phyloP scores from a whole-genome alignment of 2,797 vertebrate genomes.

The Sebastes vulpes region DNA sequence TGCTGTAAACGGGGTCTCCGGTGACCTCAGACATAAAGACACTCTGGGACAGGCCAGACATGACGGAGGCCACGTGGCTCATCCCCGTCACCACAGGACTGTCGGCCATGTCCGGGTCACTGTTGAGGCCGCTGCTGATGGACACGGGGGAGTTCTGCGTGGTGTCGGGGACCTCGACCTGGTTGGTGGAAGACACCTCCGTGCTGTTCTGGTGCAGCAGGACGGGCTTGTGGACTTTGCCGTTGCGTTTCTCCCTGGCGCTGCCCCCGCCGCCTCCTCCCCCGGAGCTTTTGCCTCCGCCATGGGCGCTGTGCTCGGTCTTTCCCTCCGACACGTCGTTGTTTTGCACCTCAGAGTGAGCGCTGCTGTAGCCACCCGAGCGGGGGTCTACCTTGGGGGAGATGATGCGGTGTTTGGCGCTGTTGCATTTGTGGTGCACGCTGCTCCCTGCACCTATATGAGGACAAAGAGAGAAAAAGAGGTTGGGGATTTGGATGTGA shows the following conservation, averaged over 20 bases:
- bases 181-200: conserved; percentile 98
- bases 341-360: conserved; percentile 97
- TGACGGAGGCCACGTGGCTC: conserved; percentile 96
- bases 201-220: conserved; percentile 98
- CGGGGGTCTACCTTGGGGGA: conserved; percentile 98
- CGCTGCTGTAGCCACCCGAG: conserved; percentile 90
- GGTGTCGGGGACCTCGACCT: conserved; percentile 98
- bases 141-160: conserved; percentile 99
- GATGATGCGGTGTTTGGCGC: conserved; percentile 99
- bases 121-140: conserved; percentile 99
- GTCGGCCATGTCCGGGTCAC: conserved; percentile 96
- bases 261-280: conserved; percentile 76
- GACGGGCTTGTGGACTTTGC: conserved; percentile 96
- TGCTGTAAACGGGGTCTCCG: conserved; percentile 95
- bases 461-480: conserved; percentile 45
- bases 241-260: conserved; percentile 95
- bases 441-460: conserved; percentile 96
- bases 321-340: conserved; percentile 98
- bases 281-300: conserved; percentile 83
- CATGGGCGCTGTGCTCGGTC: conserved; percentile 92
- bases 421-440: conserved; percentile 99
- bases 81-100: conserved; percentile 96
- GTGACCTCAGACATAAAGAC: conserved; percentile 99
- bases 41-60: conserved; percentile 95
- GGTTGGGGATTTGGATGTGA: conserved; percentile 20